Evolutionary conservation across 2,113 vertebrate species (phyloP).

Genomic region (Falcunculus frontatus): DNA sequence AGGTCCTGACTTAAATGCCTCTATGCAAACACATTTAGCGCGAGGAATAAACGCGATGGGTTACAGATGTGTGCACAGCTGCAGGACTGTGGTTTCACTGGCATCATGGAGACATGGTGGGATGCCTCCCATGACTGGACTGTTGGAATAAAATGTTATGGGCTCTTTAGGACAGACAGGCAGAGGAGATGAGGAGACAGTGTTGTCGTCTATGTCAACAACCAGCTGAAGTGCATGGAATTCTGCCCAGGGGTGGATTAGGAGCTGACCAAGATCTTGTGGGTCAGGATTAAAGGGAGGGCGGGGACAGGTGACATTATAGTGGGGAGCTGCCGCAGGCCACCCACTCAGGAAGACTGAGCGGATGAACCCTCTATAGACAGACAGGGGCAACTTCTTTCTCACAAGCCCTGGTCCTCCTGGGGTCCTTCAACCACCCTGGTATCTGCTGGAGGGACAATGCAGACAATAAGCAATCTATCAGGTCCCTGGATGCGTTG

Average conservation of each 20-base stretch:
- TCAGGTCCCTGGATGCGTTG: neutral
- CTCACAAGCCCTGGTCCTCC: neutral
- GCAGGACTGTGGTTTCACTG: neutral
- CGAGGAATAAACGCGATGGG: neutral
- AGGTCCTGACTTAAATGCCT: neutral
- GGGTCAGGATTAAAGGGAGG: neutral
- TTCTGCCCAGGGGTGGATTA: neutral
- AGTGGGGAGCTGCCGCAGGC: neutral
- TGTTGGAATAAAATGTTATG: neutral
- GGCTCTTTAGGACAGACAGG: neutral
- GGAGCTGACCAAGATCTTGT: neutral
- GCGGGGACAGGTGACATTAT: neutral
- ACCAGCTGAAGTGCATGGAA: neutral
- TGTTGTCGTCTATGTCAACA: neutral
- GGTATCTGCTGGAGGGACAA: neutral
- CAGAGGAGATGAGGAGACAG: accelerated
- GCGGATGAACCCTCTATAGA: neutral
- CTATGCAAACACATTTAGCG: neutral
- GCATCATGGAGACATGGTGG: neutral
- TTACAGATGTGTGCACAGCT: neutral
- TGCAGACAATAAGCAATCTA: neutral
- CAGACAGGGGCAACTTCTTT: neutral
- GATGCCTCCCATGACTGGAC: neutral
- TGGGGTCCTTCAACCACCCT: neutral
- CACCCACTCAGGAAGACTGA: neutral